A percentile compares a stretch with the other conserved stretches of the same genome.
Evolutionary conservation across 2,888 invertebrate genomes (phyloP).

Genomic region (Himalopsyche japonica): DNA sequence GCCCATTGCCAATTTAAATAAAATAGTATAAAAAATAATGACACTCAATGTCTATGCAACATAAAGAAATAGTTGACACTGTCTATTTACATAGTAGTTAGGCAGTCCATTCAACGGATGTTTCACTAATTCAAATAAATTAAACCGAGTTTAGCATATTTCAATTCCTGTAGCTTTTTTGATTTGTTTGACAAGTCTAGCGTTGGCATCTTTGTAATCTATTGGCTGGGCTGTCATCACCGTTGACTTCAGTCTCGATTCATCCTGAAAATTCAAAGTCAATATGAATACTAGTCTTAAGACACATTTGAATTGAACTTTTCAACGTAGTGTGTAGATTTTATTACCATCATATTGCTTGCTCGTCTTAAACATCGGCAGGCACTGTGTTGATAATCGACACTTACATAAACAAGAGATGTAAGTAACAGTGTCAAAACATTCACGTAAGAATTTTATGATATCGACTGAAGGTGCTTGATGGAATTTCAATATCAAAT

Average conservation of each 20-base stretch:
- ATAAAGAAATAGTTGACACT: not conserved
- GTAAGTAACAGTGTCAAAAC: too few species aligned
- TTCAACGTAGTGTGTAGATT: too few species aligned
- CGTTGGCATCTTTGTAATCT: slow-evolving; percentile 76
- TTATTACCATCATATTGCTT: too few species aligned
- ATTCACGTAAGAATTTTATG: too few species aligned
- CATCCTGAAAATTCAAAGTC: slow-evolving; percentile 65
- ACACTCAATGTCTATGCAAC: not conserved
- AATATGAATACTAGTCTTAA: not conserved
- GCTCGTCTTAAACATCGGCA: too few species aligned
- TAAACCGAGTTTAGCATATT: slow-evolving; percentile 44
- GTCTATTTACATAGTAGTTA: not conserved
- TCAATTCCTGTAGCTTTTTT: slow-evolving; percentile 65
- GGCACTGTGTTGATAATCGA: too few species aligned
- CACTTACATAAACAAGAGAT: too few species aligned
- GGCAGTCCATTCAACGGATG: not conserved
- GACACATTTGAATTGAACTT: too few species aligned
- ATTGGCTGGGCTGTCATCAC: slow-evolving; percentile 71
- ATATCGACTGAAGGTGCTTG: too few species aligned
- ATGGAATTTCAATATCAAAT: too few species aligned
- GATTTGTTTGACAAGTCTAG: slow-evolving; percentile 71
- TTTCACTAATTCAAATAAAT: not conserved
- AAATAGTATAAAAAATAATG: not conserved
- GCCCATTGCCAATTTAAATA: too few species aligned
- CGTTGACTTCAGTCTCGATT: slow-evolving; percentile 75